A percentile compares a stretch with the other conserved stretches of the same genome.
These are phyloP conservation scores for Hafferia zeledoni DNA, from an alignment of 2,797 vertebrate genomes.

Conservation along the genomic window DNA sequence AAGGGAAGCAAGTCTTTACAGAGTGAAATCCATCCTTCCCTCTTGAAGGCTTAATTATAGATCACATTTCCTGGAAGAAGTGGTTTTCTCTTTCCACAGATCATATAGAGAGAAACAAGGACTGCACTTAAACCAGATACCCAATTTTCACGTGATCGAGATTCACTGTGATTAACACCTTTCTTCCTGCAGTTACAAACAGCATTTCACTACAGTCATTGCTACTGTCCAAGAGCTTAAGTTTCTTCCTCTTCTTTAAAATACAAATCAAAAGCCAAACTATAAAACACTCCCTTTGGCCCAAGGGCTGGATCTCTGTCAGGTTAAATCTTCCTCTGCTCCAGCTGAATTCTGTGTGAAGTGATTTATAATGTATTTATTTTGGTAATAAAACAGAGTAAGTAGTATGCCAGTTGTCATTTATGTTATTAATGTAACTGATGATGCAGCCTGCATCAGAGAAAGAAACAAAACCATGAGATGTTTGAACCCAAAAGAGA, in stretches of 20 bases:
- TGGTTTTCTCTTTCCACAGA: neutral
- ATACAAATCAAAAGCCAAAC: neutral
- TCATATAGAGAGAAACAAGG: neutral
- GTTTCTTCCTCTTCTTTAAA: neutral
- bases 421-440: neutral
- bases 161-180: neutral
- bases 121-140: neutral
- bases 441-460: neutral
- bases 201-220: neutral
- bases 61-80: neutral
- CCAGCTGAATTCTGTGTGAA: neutral
- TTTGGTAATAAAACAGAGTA: neutral
- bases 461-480: neutral
- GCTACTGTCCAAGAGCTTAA: neutral
- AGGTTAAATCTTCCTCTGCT: neutral
- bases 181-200: neutral
- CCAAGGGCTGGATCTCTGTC: rapidly evolving
- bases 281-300: neutral
- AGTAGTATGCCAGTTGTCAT: neutral
- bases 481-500: neutral
- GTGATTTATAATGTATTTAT: neutral
- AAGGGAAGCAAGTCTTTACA: neutral
- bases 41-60: neutral
- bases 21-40: neutral
- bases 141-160: neutral